Evolutionary conservation across 2,113 vertebrate genomes (phyloP).

Genomic region (Jaculus jaculus): DNA sequence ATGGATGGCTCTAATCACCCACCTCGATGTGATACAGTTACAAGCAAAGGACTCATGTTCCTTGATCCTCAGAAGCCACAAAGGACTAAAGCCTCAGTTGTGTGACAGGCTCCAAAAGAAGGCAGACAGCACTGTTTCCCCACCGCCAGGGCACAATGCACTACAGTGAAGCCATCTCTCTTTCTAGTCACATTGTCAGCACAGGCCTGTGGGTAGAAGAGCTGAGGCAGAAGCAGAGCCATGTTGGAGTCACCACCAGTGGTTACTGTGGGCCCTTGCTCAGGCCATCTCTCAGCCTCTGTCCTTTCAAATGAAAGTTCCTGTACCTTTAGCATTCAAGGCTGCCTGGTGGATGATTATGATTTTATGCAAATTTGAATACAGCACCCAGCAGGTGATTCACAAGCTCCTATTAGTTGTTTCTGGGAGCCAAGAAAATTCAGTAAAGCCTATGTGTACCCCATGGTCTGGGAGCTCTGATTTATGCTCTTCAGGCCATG

Average conservation of each 20-base stretch:
- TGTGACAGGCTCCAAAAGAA: neutral
- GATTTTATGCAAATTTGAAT: neutral
- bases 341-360: neutral
- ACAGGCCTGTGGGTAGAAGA: neutral
- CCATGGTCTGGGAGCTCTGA: neutral
- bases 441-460: neutral
- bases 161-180: neutral
- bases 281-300: neutral
- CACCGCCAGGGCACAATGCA: no score
- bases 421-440: no score
- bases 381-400: neutral
- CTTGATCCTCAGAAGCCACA: neutral
- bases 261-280: no score
- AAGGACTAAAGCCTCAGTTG: neutral
- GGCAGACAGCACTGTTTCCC: neutral
- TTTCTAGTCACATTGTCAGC: neutral
- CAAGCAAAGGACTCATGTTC: neutral
- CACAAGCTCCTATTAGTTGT: neutral
- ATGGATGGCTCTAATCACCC: accelerated
- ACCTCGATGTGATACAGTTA: neutral
- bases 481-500: neutral
- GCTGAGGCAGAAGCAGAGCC: neutral
- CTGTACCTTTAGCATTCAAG: neutral
- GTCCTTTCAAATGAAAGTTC: neutral
- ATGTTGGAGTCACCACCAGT: neutral